Base-by-base conservation (phyloP, 1,140 invertebrate genomes). In the Goniozus legneri region DNA sequence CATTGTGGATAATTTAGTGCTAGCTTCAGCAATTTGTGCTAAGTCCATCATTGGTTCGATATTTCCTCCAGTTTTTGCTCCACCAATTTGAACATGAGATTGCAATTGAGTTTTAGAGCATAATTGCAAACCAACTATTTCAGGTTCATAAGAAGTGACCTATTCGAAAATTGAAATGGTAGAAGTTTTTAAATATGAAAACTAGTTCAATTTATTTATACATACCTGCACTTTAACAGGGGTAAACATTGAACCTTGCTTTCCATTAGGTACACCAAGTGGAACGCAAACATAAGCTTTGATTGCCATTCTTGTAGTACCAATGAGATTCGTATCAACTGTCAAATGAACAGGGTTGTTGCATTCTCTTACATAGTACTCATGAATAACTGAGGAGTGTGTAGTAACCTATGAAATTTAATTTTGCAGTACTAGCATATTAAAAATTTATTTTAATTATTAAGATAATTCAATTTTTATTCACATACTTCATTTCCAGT, bases 341-440 rank as follows among this genome's bases (percentile, higher is more conserved):
- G 94, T 96, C 31, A 98, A 77, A 73, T 98, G 95, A 36, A 98
- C 85, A 3, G 95, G 95, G 75, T 91, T 93, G 47, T 87, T 87
- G 61, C 92, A 94, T 75, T 96, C 92, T 46, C 92, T 81, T 0
- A 92, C 84, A 70, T 96, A 98, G 77, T 97, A 98, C 64, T 98
- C 95, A 63, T 98, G 95, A 67, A 98, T 97, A 18, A 97, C 87
- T 1, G 93, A 92, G 8, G 94, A 97, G 76, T 97, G 94, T 64
- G 91, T 93, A 1, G 94, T 97, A 3, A 98, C 92, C 71, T 73
- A n/a, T 16, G 43, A 46, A 0, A n/a, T 15, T 22, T 31, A 16
- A 33, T 44, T 33, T 36, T 16, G n/a, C n/a, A n/a, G n/a, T n/a
- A 18, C 8, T 35, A 12, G 46, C 6, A 22, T 39, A 21, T 13